Conservation (phyloP, 1,140 invertebrate genomes). For the Grapholita molesta region DNA sequence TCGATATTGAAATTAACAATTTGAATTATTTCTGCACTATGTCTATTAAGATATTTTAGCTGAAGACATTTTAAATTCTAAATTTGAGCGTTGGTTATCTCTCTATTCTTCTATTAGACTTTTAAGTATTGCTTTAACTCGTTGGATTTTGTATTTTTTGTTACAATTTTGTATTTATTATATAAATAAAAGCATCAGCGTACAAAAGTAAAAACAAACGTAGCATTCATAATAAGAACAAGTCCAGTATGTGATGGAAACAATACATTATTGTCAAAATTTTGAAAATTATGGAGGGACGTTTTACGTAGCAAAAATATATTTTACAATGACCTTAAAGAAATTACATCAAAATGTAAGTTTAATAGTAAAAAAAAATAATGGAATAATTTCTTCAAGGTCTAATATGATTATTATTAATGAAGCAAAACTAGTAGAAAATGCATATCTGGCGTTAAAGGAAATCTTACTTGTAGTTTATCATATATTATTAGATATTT, state of each 20-base stretch:
- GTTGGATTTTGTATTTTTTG: conserved; percentile 39
- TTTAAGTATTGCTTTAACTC: conserved; percentile 60
- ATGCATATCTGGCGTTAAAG: conserved; percentile 68
- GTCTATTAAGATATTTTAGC: conserved; percentile 29
- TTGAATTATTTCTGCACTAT: background rate
- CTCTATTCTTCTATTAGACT: conserved; percentile 26
- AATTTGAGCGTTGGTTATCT: conserved; percentile 64
- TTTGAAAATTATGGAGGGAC: conserved; percentile 42
- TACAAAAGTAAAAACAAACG: conserved; percentile 27
- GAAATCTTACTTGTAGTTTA: conserved; percentile 44
- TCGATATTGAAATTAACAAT: background rate
- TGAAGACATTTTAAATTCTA: conserved; percentile 44
- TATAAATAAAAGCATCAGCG: conserved; percentile 28
- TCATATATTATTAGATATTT: conserved; percentile 38
- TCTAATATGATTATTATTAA: conserved; percentile 11
- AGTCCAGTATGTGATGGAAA: conserved; percentile 24
- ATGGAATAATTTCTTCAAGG: background rate
- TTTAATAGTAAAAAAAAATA: background rate
- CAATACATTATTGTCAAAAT: conserved; percentile 57
- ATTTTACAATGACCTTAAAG: conserved; percentile 20
- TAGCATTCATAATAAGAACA: background rate
- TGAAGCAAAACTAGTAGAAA: conserved; percentile 48
- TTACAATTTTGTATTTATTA: conserved; percentile 2
- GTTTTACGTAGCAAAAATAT: conserved; percentile 24
- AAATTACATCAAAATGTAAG: conserved; percentile 26